A percentile compares a stretch with the other conserved stretches of the same genome.
These are phyloP conservation scores for Ammospiza maritima DNA, from an alignment of 2,797 vertebrate genomes.

Conservation along the genomic window DNA sequence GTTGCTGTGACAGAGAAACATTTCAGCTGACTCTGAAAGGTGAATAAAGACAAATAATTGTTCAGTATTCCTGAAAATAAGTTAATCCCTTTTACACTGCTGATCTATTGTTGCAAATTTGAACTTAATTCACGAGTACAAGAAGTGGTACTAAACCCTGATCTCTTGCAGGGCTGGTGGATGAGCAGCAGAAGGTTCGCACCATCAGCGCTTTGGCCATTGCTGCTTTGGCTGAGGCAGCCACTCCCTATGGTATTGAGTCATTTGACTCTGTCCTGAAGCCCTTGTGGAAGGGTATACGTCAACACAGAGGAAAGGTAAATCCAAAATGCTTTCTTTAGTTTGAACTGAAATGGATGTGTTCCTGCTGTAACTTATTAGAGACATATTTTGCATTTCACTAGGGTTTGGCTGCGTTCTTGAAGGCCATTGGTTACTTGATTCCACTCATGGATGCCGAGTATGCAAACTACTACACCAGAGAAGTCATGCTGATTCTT, in stretches of 20 bases:
- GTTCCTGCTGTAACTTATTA: not conserved
- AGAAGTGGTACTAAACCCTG: not conserved
- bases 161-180: conserved; percentile 89
- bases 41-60: fast-evolving
- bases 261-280: conserved; percentile 99
- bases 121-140: fast-evolving
- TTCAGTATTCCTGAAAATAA: not conserved
- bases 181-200: conserved; percentile 98
- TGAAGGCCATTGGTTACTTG: conserved; percentile 98
- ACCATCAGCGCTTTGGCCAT: conserved; percentile 99
- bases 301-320: conserved; percentile 99
- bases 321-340: not conserved
- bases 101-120: not conserved
- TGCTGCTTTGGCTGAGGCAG: conserved; percentile 96
- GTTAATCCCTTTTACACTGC: not conserved
- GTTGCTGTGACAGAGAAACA: not conserved
- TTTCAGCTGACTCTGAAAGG: not conserved
- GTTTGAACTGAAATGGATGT: not conserved
- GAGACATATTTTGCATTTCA: not conserved
- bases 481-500: conserved; percentile 99
- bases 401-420: conserved; percentile 96
- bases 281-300: conserved; percentile 98
- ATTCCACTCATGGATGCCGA: conserved; percentile 99
- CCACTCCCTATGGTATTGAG: conserved; percentile 97
- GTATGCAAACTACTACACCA: conserved; percentile 98